Evolutionary conservation across 2,113 vertebrate species (phyloP).

Genomic region (Solea senegalensis): DNA sequence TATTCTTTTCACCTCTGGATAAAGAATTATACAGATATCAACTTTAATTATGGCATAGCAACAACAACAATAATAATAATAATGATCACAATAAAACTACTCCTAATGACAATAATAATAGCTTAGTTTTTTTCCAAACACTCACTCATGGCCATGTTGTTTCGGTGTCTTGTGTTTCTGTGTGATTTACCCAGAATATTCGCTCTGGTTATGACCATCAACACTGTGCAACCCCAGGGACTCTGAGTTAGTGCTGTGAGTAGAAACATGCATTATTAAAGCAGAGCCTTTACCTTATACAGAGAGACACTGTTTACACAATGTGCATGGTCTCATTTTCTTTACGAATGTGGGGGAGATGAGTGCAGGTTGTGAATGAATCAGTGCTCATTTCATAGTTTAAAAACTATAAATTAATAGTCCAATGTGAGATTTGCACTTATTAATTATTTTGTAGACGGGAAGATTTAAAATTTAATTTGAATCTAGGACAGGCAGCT

Average conservation of each 20-base stretch:
- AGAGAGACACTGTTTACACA: not conserved
- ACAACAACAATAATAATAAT: no score
- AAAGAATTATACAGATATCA: no score
- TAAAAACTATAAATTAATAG: not conserved
- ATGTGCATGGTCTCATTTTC: constrained; percentile 1
- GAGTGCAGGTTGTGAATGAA: constrained; percentile 11
- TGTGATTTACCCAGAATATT: constrained; percentile 7
- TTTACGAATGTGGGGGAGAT: constrained; percentile 12
- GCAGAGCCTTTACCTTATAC: constrained; percentile 17
- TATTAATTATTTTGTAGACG: no score
- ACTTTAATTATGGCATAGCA: no score
- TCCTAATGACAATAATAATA: not conserved
- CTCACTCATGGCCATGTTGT: constrained; percentile 13
- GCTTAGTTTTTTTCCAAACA: constrained; percentile 39
- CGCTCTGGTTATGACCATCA: constrained; percentile 25
- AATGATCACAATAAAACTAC: no score
- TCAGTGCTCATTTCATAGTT: not conserved
- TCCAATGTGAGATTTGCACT: no score
- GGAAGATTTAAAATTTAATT: no score
- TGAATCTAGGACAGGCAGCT: no score
- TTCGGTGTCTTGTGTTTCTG: constrained; percentile 3
- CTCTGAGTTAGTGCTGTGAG: constrained; percentile 13
- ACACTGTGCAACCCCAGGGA: constrained; percentile 17
- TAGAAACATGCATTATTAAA: constrained; percentile 49
- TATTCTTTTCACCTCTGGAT: no score